Conservation (phyloP, 2,113 vertebrate species). For the Tupaia tana region DNA sequence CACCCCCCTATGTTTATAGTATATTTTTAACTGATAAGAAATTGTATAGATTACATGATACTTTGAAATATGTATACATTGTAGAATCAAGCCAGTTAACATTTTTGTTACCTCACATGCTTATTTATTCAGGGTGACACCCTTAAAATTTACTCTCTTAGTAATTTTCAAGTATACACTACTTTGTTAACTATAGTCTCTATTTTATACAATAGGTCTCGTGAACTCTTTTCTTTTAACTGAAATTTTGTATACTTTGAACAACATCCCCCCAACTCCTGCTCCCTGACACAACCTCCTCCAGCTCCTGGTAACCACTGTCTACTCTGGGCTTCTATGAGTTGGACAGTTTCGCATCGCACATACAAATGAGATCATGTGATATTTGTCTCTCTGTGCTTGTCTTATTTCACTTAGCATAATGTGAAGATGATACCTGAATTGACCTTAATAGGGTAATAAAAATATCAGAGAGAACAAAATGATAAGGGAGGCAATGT, state of each 20-base stretch:
- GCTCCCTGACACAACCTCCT: no score
- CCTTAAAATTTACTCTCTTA: neutral
- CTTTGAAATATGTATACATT: neutral
- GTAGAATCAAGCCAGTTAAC: neutral
- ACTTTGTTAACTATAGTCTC: neutral
- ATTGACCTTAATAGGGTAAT: neutral
- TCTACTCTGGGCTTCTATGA: neutral
- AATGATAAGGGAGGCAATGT: neutral
- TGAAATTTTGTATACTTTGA: neutral
- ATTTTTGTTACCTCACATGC: neutral
- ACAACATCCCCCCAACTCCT: neutral
- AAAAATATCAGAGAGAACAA: neutral
- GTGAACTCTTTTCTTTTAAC: neutral
- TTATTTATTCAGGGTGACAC: neutral
- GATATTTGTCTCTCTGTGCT: neutral
- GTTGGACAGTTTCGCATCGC: neutral
- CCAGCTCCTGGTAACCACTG: neutral
- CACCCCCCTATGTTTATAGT: neutral
- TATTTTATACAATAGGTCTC: neutral
- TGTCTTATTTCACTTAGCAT: neutral
- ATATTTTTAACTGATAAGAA: neutral
- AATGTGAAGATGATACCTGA: neutral
- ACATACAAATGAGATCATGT: neutral
- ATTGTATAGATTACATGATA: neutral
- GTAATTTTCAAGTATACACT: neutral